Conservation (phyloP, 2,797 vertebrate genomes). For the Hoplostethus atlanticus region DNA sequence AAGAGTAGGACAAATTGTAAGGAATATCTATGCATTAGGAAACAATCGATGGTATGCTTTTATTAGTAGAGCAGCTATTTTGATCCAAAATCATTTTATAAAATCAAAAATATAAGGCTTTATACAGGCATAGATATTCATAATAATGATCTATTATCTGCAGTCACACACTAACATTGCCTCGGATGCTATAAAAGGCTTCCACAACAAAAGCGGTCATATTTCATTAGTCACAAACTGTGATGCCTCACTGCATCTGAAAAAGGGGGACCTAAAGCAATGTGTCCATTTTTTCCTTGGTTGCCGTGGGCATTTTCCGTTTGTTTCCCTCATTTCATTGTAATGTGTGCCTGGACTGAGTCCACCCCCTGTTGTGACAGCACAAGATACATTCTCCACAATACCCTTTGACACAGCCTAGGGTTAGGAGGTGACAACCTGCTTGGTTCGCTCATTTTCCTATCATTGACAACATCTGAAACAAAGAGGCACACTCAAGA, state of each 20-base stretch:
- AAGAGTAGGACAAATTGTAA: too few relatives aligned
- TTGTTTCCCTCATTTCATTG: constrained; percentile 26
- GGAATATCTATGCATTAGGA: too few relatives aligned
- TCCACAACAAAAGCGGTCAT: constrained; percentile 74
- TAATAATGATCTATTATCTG: constrained; percentile 27
- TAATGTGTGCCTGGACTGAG: constrained; percentile 10
- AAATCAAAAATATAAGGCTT: neutral
- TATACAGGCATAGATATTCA: constrained; percentile 13
- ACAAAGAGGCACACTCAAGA: too few relatives aligned
- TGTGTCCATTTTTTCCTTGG: constrained; percentile 13
- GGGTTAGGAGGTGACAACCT: too few relatives aligned
- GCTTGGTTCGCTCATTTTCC: too few relatives aligned
- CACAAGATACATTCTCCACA: neutral
- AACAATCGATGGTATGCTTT: too few relatives aligned
- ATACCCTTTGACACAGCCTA: too few relatives aligned
- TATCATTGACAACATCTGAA: too few relatives aligned
- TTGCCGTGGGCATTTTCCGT: constrained; percentile 11
- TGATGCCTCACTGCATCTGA: constrained; percentile 65
- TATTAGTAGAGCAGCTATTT: too few relatives aligned
- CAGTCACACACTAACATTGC: constrained; percentile 8
- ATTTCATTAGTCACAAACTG: constrained; percentile 66
- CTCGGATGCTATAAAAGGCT: constrained; percentile 46
- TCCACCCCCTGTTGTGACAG: neutral
- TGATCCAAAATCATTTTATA: neutral
- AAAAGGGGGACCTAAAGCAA: constrained; percentile 44